Conservation (phyloP, 2,888 invertebrate species). For the Teleiodes luculella region DNA sequence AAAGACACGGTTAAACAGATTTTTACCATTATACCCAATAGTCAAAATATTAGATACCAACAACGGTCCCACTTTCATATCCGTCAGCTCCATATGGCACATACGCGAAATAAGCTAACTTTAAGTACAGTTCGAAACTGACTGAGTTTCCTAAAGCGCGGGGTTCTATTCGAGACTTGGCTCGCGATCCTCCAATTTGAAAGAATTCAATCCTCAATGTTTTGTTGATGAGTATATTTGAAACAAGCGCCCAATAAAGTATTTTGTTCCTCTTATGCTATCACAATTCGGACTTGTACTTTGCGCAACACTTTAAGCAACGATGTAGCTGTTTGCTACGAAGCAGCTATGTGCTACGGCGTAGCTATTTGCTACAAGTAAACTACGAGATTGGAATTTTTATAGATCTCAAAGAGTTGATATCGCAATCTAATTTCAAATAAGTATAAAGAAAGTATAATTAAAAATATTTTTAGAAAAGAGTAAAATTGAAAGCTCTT, state of each 20-base stretch:
- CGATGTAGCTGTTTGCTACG: too few species aligned
- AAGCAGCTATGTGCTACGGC: slow-evolving; percentile 2
- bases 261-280: background rate
- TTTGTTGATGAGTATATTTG: slow-evolving; percentile 11
- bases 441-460: too few species aligned
- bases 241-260: background rate
- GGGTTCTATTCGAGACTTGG: slow-evolving; percentile 7
- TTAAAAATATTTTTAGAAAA: too few species aligned
- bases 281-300: background rate
- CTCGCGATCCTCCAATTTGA: slow-evolving; percentile 12
- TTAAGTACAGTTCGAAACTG: slow-evolving; percentile 16
- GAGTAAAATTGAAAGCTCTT: too few species aligned
- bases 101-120: slow-evolving; percentile 17
- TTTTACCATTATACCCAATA: background rate
- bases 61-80: slow-evolving; percentile 8
- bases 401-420: too few species aligned
- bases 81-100: slow-evolving; percentile 15
- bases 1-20: too few species aligned
- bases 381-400: too few species aligned
- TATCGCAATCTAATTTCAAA: too few species aligned
- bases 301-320: background rate
- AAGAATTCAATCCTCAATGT: background rate
- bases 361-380: background rate
- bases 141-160: slow-evolving; percentile 9
- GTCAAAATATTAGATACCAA: slow-evolving; percentile 9